Base-by-base conservation (phyloP, 2,797 vertebrate species). In the Coranthus polyacanthus region DNA sequence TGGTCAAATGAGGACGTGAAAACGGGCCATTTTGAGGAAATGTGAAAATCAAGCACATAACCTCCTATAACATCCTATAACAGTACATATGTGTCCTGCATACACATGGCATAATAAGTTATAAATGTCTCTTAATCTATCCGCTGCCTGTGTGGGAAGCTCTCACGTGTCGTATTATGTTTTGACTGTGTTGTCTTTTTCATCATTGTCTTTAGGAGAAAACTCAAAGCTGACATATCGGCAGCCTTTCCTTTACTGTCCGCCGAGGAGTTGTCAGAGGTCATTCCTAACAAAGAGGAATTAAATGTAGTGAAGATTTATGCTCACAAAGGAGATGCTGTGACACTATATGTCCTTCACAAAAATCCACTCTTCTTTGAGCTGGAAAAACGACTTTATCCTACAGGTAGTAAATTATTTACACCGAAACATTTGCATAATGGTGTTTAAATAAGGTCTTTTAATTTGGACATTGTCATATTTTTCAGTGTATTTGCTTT, bases 301-400 rank as follows among this genome's bases (percentile, higher is more conserved):
- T 78, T 98, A 65, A 98, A 93, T 69, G 78, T 96, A 32, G 88
- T 98, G 58, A 99, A 97, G 91, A 83, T 96, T 45, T 95, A 96
- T 37, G 87, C 91, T 29, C 96, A 98, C 84, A 97, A 95, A 84
- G 97, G 98, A 77, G 96, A 98, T 57, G 81, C 94, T 0, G 63
- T 97, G 61, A 97, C 95, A 16, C 84, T 97, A 42, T 99, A 97
- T 17, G 78, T 93, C 65, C 94, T 95, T 20, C 93, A 89, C 60
- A 96, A 91, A 84, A 98, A 96, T 63, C 97, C 98, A 5, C 57
- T 97, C n/a, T 94, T 99, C 66, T 99, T 99, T 92, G 96, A 97
- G 84, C 52, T 93, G 71, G 96, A 97, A 52, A 98, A 94, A 81
- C 90, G 76, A 21, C 81, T 98, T 36, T 97, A 96, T 80, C 98